These are phyloP conservation scores for Premnoplex brunnescens DNA, from an alignment of 2,797 vertebrate species.

Conservation along the genomic window DNA sequence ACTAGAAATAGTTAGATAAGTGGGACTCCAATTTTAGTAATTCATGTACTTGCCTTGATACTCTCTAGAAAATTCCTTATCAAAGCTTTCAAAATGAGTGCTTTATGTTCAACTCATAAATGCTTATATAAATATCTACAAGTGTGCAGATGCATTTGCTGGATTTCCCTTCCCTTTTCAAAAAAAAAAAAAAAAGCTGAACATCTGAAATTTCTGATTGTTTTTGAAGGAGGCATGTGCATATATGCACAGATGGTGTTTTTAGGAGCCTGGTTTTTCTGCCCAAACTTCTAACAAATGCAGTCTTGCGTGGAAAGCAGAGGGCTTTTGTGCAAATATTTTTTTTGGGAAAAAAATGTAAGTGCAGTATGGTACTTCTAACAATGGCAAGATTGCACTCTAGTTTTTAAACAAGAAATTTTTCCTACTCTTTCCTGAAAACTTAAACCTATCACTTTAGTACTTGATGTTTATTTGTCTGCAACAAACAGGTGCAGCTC, in stretches of 20 bases:
- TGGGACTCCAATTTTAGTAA: background rate
- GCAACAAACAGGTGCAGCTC: background rate
- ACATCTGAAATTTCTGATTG: background rate
- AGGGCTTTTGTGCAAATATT: accelerated
- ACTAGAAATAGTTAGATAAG: background rate
- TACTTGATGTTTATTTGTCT: background rate
- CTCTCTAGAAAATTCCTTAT: background rate
- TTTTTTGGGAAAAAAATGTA: background rate
- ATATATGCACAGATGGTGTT: slow-evolving; percentile 14
- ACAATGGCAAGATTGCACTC: background rate
- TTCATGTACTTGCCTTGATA: background rate
- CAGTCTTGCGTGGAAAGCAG: background rate
- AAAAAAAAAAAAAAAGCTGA: background rate
- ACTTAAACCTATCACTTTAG: background rate
- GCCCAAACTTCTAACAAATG: background rate
- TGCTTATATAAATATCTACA: background rate
- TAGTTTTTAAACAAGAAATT: background rate
- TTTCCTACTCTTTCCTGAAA: background rate
- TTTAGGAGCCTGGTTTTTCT: slow-evolving; percentile 3
- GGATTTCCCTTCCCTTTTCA: background rate
- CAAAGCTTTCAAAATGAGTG: background rate
- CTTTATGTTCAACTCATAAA: background rate
- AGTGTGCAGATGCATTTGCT: background rate
- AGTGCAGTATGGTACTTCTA: background rate
- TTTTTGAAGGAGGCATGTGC: background rate